phyloP scores from a whole-genome alignment of 2,888 invertebrate genomes.

The Perizoma flavofasciatum region DNA sequence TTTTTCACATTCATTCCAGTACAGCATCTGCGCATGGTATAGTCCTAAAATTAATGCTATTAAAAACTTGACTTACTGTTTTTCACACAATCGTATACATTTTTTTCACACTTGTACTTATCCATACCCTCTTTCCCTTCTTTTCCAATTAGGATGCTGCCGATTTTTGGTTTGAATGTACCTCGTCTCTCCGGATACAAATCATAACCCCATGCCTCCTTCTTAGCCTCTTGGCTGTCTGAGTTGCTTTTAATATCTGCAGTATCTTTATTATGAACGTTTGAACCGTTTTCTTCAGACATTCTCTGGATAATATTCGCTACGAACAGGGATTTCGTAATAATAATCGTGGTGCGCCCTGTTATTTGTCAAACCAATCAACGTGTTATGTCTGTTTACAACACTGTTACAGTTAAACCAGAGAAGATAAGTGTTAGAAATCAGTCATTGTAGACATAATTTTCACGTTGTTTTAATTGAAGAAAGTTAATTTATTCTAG shows the following conservation, averaged over 20 bases:
- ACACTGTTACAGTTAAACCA: too few relatives aligned
- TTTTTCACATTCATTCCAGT: too few relatives aligned
- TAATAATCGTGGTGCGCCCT: too few relatives aligned
- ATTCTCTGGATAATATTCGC: constrained; percentile 38
- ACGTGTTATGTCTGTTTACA: too few relatives aligned
- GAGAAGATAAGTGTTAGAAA: too few relatives aligned
- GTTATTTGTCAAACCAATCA: too few relatives aligned
- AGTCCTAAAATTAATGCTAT: background rate
- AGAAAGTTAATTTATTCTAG: too few relatives aligned
- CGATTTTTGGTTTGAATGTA: constrained; percentile 80
- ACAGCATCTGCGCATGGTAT: too few relatives aligned
- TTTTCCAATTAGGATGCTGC: constrained; percentile 83
- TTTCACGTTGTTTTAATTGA: background rate
- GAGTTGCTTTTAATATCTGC: constrained; percentile 28
- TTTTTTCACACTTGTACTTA: constrained; percentile 91
- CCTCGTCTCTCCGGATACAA: constrained; percentile 92
- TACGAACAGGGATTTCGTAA: constrained; percentile 10
- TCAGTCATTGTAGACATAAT: background rate
- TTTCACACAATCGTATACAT: constrained; percentile 89
- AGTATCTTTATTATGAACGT: constrained; percentile 21
- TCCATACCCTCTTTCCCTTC: constrained; percentile 88
- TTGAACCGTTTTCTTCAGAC: constrained; percentile 44
- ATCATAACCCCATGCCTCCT: constrained; percentile 88
- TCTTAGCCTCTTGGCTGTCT: constrained; percentile 39
- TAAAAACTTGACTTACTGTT: constrained; percentile 79